Evolutionary conservation across 1,140 invertebrate genomes (phyloP), one percentile per base, ranked within the genome.

Genomic region (Carposina sasakii): DNA sequence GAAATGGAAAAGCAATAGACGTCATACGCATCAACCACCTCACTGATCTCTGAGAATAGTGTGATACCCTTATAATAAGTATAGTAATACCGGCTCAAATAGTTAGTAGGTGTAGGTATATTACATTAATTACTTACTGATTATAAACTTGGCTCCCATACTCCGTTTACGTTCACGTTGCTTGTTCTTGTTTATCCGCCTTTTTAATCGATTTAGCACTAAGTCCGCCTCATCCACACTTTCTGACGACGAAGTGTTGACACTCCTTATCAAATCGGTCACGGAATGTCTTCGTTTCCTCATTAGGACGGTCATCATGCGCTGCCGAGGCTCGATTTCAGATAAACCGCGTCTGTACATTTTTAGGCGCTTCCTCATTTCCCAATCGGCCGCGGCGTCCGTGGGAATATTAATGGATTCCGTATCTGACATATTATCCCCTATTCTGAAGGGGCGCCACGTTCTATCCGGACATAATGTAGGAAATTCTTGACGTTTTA

Each of bases 161-260:
- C 60, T 57, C 30, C 68, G 74, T 54, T 71, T 77, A 65, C 76
- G 83, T 56, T 85, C 83, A 52, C 81, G 71, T 19, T 75, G 67
- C 63, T 82, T 86, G 61, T 85, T 86, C 57, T 76, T 83, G 39
- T 84, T 68, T 66, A 86, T 86, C 54, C 85, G 73, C 55, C 85
- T 71, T 60, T 78, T 81, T 41, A 86, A 67, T 28, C 85, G 71
- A 67, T 75, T 85, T 34, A 86, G 75, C 52, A 86, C 76, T 43
- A 81, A 57, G 60, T 86, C 85, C 17, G 81, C 85, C 56, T 86
- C 85, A 52, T 86, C 85, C 20, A 85, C 66, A 67, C 83, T 86
- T 55, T 86, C 85, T 19, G 85, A 86, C 24, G 85, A 86, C 28
- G 82, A 82, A 53, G 75, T 79, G 39, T 69, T 63, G 48, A 43